phyloP scores from a whole-genome alignment of 2,113 vertebrate genomes.

The Ochotona curzoniae region DNA sequence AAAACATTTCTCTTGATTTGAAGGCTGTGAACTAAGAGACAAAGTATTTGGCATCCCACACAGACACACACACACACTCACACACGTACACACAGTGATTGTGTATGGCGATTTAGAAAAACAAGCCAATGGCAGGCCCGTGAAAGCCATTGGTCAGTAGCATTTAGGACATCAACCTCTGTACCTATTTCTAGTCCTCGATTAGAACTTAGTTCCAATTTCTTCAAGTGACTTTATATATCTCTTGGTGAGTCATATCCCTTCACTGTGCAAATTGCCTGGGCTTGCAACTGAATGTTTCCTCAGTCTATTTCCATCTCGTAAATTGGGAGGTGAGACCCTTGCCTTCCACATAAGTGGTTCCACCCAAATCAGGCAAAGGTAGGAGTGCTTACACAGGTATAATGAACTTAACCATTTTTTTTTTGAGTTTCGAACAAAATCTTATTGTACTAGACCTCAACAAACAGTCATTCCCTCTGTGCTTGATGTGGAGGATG shows the following conservation, averaged over 20 bases:
- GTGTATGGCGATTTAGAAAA: background rate
- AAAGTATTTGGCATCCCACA: background rate
- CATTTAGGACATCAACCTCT: background rate
- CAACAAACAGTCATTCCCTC: background rate
- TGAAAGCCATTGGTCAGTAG: background rate
- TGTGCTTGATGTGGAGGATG: background rate
- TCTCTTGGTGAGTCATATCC: background rate
- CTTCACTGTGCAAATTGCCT: background rate
- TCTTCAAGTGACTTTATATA: background rate
- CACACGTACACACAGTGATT: background rate
- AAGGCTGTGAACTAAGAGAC: background rate
- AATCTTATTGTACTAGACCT: background rate
- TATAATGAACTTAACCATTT: conserved; percentile 12
- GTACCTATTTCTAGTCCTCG: background rate
- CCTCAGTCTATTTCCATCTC: background rate
- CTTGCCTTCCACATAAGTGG: background rate
- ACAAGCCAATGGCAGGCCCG: background rate
- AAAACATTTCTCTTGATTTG: background rate
- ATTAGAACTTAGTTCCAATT: background rate
- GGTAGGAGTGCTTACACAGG: background rate
- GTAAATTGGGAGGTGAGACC: background rate
- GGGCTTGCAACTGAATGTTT: background rate
- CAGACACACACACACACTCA: background rate
- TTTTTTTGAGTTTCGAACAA: conserved; percentile 17
- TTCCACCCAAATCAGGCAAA: background rate